These are phyloP conservation scores for Heteronetta atricapilla DNA, from an alignment of 2,113 vertebrate species.

Conservation along the genomic window DNA sequence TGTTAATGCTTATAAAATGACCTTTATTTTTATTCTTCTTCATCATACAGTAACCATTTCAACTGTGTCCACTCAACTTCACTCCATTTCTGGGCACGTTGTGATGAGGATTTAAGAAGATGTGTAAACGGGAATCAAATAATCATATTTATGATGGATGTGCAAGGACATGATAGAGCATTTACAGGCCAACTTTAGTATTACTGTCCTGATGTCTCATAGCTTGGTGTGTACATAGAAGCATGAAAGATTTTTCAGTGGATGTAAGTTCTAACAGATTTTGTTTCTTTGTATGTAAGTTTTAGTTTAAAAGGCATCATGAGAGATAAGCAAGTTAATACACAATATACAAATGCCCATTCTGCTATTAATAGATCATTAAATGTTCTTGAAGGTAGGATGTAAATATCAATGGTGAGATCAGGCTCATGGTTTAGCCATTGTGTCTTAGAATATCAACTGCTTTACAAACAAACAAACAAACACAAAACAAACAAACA, in stretches of 20 bases:
- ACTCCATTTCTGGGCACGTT: background rate
- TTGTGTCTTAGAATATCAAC: background rate
- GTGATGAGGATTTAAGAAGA: background rate
- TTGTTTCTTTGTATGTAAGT: background rate
- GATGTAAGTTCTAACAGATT: background rate
- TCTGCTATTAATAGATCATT: background rate
- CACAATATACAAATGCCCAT: background rate
- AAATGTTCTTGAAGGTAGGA: background rate
- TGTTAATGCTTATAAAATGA: background rate
- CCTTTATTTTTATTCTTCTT: background rate
- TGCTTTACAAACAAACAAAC: background rate
- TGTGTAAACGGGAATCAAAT: background rate
- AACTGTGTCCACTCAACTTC: background rate
- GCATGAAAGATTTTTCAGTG: background rate
- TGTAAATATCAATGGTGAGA: background rate
- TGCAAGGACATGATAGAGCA: background rate
- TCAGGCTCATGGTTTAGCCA: background rate
- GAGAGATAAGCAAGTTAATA: background rate
- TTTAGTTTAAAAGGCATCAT: background rate
- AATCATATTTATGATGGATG: background rate
- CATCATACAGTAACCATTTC: background rate
- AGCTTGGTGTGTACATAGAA: background rate
- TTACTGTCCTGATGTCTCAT: background rate
- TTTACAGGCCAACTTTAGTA: background rate
- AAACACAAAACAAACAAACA: too few species aligned